Evolutionary conservation across 2,797 vertebrate species (phyloP).

Genomic region (Acanthurus lineatus): DNA sequence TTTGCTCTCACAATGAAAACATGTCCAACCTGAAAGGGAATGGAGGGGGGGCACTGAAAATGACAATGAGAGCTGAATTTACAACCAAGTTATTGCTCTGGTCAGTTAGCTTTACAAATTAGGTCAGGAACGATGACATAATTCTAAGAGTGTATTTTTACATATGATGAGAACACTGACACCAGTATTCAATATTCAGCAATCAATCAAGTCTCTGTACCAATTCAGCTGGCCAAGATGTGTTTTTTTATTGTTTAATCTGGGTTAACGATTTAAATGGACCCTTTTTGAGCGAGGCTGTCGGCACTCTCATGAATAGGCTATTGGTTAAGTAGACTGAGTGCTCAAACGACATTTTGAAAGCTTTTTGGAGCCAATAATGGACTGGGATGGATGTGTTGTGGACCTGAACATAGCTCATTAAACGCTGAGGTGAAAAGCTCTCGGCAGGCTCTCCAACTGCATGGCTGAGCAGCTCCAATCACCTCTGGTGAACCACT

Average conservation of each 20-base stretch:
- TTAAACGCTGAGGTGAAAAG: conserved; percentile 78
- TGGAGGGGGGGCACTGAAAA: neutral
- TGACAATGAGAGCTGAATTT: neutral
- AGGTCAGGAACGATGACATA: neutral
- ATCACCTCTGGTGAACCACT: conserved; percentile 68
- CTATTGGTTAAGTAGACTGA: conserved; percentile 72
- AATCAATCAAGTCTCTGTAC: conserved; percentile 18
- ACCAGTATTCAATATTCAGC: conserved; percentile 11
- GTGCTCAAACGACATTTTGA: conserved; percentile 74
- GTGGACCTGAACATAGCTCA: conserved; percentile 80
- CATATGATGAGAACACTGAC: neutral
- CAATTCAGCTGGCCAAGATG: conserved; percentile 10
- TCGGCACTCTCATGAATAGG: conserved; percentile 67
- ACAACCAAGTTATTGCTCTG: neutral
- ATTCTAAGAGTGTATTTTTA: neutral
- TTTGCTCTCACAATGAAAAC: conserved; percentile 60
- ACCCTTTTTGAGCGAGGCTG: conserved; percentile 30
- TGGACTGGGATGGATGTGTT: conserved; percentile 75
- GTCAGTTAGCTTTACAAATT: conserved; percentile 14
- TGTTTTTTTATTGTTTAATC: conserved; percentile 46
- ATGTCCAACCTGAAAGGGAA: conserved; percentile 26
- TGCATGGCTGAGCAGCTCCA: conserved; percentile 68
- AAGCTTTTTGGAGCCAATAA: conserved; percentile 78
- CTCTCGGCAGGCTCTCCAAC: conserved; percentile 71
- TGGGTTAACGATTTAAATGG: conserved; percentile 48